phyloP scores from a whole-genome alignment of 2,888 invertebrate genomes.

The Drosophila colorata region DNA sequence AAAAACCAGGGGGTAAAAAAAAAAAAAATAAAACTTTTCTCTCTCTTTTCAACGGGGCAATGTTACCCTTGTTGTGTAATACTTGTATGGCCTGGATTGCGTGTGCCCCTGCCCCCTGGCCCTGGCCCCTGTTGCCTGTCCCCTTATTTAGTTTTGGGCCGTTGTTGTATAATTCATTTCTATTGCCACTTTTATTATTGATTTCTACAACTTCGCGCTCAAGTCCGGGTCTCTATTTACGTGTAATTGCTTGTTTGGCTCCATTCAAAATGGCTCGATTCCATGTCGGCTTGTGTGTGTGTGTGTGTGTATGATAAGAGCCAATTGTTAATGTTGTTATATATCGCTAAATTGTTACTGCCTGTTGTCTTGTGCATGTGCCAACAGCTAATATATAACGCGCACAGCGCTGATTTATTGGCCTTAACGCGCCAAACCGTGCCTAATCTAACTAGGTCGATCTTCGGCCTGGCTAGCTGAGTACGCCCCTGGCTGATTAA shows the following conservation, averaged over 20 bases:
- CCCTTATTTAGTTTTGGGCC: slow-evolving; percentile 17
- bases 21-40: slow-evolving; percentile 27
- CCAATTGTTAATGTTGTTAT: slow-evolving; percentile 28
- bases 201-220: slow-evolving; percentile 46
- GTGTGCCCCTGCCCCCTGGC: slow-evolving; percentile 38
- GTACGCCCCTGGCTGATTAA: slow-evolving; percentile 21
- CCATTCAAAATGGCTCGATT: slow-evolving; percentile 41
- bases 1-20: slow-evolving; percentile 25
- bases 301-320: slow-evolving; percentile 51
- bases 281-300: slow-evolving; percentile 10
- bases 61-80: slow-evolving; percentile 77
- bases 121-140: not conserved
- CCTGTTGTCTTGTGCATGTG: slow-evolving; percentile 33
- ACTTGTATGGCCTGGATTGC: slow-evolving; percentile 59
- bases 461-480: slow-evolving; percentile 39
- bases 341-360: slow-evolving; percentile 22
- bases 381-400: slow-evolving; percentile 44
- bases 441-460: slow-evolving; percentile 71
- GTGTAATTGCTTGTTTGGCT: slow-evolving; percentile 51
- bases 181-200: slow-evolving; percentile 68
- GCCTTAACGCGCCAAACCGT: slow-evolving; percentile 28
- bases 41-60: slow-evolving; percentile 43
- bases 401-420: slow-evolving; percentile 50
- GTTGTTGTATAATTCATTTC: slow-evolving; percentile 55
- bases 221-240: slow-evolving; percentile 28